Evolutionary conservation across 2,888 invertebrate genomes (phyloP).

Genomic region (Rhogogaster chlorosoma): DNA sequence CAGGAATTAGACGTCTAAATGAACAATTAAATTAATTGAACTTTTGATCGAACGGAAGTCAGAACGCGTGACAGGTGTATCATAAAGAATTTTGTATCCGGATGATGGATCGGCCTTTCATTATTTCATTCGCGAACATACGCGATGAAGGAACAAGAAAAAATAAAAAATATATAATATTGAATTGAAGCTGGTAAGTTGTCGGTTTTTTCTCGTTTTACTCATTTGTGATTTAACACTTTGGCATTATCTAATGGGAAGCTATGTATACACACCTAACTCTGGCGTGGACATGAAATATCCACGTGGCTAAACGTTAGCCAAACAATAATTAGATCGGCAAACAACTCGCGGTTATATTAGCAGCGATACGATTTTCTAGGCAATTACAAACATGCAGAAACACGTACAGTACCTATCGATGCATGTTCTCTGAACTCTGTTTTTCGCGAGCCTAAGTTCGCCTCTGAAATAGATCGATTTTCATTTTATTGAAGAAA

Average conservation of each 20-base stretch:
- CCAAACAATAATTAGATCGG: constrained; percentile 53
- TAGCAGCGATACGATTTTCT: neutral
- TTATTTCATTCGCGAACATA: neutral
- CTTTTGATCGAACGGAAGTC: neutral
- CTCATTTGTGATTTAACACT: neutral
- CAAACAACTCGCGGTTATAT: constrained; percentile 48
- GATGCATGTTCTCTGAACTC: neutral
- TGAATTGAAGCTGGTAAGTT: neutral
- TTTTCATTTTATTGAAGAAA: neutral
- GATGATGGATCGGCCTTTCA: neutral
- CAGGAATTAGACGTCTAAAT: neutral
- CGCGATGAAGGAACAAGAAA: neutral
- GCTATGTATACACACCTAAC: neutral
- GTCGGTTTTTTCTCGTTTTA: neutral
- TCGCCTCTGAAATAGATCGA: too few relatives aligned
- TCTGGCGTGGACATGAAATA: constrained; percentile 56
- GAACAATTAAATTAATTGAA: neutral
- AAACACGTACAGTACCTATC: neutral
- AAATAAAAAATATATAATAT: neutral
- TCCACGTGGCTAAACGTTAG: constrained; percentile 56
- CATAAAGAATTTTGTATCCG: neutral
- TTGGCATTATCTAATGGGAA: neutral
- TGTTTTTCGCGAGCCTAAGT: neutral
- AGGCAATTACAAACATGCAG: neutral
- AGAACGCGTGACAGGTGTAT: neutral